Conservation (phyloP, 2,888 invertebrate genomes). For the Himalopsyche tibetana region DNA sequence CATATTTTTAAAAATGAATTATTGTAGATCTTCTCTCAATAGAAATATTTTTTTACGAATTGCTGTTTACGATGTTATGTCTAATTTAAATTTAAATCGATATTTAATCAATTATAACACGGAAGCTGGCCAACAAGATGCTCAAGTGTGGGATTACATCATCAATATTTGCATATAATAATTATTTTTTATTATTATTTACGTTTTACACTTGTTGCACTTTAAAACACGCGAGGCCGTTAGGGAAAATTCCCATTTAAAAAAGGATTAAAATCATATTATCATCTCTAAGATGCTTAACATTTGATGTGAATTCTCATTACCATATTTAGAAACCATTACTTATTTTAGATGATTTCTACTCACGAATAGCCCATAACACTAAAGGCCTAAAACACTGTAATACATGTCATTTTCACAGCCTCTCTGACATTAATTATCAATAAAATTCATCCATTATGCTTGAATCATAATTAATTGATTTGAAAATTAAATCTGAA, state of each 20-base stretch:
- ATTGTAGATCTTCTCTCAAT: too few species aligned
- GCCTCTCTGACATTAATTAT: not conserved
- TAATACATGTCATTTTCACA: not conserved
- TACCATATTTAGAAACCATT: not conserved
- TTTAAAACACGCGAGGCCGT: not conserved
- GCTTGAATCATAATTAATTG: not conserved
- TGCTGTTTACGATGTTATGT: too few species aligned
- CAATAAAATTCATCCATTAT: not conserved
- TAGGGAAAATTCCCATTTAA: not conserved
- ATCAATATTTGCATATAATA: not conserved
- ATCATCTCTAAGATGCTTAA: not conserved
- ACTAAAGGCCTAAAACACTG: not conserved
- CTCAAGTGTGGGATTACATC: not conserved
- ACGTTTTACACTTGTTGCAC: not conserved
- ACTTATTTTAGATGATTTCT: slow-evolving; percentile 1
- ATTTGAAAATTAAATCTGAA: not conserved
- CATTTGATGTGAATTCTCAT: slow-evolving; percentile 12
- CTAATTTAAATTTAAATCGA: too few species aligned
- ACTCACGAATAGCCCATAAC: slow-evolving; percentile 5
- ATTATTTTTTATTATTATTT: not conserved
- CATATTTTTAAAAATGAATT: too few species aligned
- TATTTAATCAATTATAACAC: too few species aligned
- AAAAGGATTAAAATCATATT: not conserved
- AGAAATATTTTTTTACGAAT: too few species aligned
- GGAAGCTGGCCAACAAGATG: too few species aligned